Conservation (phyloP, 2,888 invertebrate species). For the Apotomis betuletana region DNA sequence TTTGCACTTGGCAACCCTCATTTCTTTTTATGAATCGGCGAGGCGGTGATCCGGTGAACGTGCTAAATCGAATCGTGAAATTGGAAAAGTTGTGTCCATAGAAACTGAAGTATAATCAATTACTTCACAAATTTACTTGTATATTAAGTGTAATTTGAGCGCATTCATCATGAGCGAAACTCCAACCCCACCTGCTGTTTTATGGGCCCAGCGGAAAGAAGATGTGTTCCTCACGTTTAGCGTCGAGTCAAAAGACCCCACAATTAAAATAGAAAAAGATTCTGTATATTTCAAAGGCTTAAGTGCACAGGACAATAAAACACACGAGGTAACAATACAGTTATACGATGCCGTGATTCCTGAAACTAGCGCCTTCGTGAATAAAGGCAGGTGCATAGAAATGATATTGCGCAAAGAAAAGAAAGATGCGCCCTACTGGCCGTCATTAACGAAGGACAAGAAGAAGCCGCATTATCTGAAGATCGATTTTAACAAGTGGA, state of each 20-base stretch:
- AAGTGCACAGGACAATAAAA: slow-evolving; percentile 92
- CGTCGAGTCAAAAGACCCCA: slow-evolving; percentile 94
- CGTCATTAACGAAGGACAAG: slow-evolving; percentile 92
- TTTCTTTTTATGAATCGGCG: slow-evolving; percentile 60
- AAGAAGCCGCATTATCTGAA: slow-evolving; percentile 98
- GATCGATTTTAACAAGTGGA: slow-evolving; percentile 99
- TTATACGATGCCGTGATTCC: slow-evolving; percentile 92
- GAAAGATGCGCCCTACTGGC: slow-evolving; percentile 92
- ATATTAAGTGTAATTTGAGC: slow-evolving; percentile 24
- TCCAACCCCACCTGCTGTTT: slow-evolving; percentile 89
- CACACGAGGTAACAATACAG: slow-evolving; percentile 94
- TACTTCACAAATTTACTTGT: slow-evolving; percentile 38
- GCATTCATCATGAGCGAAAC: slow-evolving; percentile 68
- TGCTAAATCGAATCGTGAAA: slow-evolving; percentile 42
- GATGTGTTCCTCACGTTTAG: slow-evolving; percentile 94
- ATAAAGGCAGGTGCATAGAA: slow-evolving; percentile 90
- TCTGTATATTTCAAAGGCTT: slow-evolving; percentile 92
- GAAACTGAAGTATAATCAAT: slow-evolving; percentile 44
- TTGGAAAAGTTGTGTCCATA: slow-evolving; percentile 39
- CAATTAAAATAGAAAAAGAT: slow-evolving; percentile 89
- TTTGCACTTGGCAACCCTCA: slow-evolving; percentile 10
- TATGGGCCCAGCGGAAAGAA: slow-evolving; percentile 96
- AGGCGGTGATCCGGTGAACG: slow-evolving; percentile 51
- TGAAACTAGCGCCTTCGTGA: slow-evolving; percentile 88
- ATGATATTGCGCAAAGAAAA: slow-evolving; percentile 88